Conservation (phyloP, 2,797 vertebrate genomes). For the Eupleurogrammus muticus region DNA sequence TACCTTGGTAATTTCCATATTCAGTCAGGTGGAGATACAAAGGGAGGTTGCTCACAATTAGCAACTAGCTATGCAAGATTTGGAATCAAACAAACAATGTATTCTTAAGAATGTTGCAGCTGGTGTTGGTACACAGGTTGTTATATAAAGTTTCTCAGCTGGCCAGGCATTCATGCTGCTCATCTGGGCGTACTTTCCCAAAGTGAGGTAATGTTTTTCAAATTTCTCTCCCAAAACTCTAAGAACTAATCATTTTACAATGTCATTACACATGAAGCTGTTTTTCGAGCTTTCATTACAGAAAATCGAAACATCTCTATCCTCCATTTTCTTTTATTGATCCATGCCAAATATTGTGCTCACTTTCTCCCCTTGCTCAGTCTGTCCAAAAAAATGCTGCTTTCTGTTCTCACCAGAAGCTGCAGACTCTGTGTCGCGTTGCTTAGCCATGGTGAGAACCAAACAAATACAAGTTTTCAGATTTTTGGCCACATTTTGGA, state of each 20-base stretch:
- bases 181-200: conserved; percentile 56
- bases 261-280: conserved; percentile 50
- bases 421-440: conserved; percentile 25
- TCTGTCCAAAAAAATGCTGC: background rate
- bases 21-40: conserved; percentile 31
- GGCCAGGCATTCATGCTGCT: conserved; percentile 32
- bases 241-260: conserved; percentile 40
- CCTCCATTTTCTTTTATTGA: conserved; percentile 34
- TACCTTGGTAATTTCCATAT: conserved; percentile 29
- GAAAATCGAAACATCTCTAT: conserved; percentile 32
- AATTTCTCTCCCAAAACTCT: conserved; percentile 24
- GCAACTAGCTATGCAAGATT: conserved; percentile 6
- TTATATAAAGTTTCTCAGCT: conserved; percentile 43
- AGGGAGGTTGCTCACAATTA: conserved; percentile 12
- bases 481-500: conserved; percentile 24
- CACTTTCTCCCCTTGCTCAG: conserved; percentile 10
- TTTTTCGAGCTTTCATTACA: conserved; percentile 36
- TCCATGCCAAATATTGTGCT: conserved; percentile 51
- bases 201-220: conserved; percentile 61
- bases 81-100: background rate
- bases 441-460: conserved; percentile 32
- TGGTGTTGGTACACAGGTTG: conserved; percentile 26
- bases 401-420: conserved; percentile 11
- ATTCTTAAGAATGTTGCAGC: conserved; percentile 25
- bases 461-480: conserved; percentile 25